Conservation (phyloP, 2,797 vertebrate species). For the Poeciliopsis turneri region DNA sequence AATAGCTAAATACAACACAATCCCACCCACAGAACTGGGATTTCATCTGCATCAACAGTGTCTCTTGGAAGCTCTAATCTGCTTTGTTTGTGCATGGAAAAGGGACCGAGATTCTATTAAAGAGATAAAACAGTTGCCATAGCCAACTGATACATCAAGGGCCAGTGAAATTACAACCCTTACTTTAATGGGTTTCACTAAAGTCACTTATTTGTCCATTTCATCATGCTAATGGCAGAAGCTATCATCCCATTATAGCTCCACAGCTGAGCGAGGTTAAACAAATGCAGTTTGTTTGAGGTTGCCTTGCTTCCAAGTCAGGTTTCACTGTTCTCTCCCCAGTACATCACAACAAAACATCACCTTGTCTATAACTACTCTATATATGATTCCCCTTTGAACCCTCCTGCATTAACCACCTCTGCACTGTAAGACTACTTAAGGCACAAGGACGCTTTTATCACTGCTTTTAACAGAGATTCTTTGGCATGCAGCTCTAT, state of each 20-base stretch:
- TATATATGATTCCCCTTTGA: constrained; percentile 65
- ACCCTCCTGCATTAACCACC: constrained; percentile 59
- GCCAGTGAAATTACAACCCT: constrained; percentile 80
- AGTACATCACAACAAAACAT: constrained; percentile 74
- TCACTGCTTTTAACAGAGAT: constrained; percentile 27
- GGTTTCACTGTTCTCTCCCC: constrained; percentile 39
- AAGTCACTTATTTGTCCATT: constrained; percentile 85
- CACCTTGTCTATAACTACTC: constrained; percentile 70
- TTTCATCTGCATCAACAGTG: constrained; percentile 49
- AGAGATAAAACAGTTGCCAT: constrained; percentile 82
- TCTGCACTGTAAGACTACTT: constrained; percentile 40
- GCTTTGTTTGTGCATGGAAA: constrained; percentile 67
- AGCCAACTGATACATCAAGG: constrained; percentile 82
- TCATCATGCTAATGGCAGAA: constrained; percentile 84
- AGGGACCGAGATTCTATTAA: constrained; percentile 76
- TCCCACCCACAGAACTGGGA: constrained; percentile 55
- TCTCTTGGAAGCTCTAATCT: constrained; percentile 72
- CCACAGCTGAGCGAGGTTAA: constrained; percentile 76
- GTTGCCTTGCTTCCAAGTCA: constrained; percentile 68
- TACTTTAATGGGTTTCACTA: constrained; percentile 74
- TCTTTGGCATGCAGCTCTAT: constrained; percentile 15
- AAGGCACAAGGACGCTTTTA: constrained; percentile 5
- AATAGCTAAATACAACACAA: constrained; percentile 16
- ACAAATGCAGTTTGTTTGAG: constrained; percentile 80
- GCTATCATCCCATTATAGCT: constrained; percentile 77